Evolutionary conservation across 1,140 invertebrate genomes (phyloP), one percentile per base, ranked within the genome.

Genomic region (Bilobella aurantiaca): DNA sequence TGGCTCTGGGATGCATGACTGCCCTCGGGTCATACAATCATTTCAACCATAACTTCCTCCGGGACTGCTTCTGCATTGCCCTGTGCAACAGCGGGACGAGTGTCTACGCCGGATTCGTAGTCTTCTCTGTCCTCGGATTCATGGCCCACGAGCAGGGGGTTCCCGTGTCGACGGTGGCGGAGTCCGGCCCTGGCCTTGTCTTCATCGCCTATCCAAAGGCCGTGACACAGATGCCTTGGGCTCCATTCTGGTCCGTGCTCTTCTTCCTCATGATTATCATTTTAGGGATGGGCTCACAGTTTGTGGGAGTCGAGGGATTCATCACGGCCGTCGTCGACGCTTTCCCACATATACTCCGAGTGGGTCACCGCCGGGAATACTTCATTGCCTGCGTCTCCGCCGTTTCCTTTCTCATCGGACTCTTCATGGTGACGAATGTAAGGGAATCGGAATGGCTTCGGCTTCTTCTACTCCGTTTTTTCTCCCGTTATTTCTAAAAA

Each of bases 211-310:
- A 91, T 77, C 86, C 87, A 0, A 86, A 91, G 78, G 89, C 89
- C 0, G 79, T 92, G n/a, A 80, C 87, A 0, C 82, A n/a, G n/a
- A n/a, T n/a, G n/a, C n/a, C n/a, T n/a, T n/a, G n/a, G n/a, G n/a
- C n/a, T n/a, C n/a, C n/a, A n/a, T n/a, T n/a, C 3, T 62, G 37
- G 37, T 62, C 59, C 3, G 27, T 62, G 3, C 46, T 30, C 28
- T 93, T 93, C 79, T 94, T 94, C 79, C 80, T 91, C 62, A 90
- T 90, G 87, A 79, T 90, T 31, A 84, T 90, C 68, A 83, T 88
- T n/a, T 79, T 91, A 1, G 88, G 88, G 0, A 74, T 84, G 1
- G 86, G 88, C 57, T 84, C 83, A 63, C 85, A 91, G 80, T 90
- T 91, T 77, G 87, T 88, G 64, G 87, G 86, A 1, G 85, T 90